phyloP scores from a whole-genome alignment of 2,113 vertebrate species.

The Sisor rabdophorus region DNA sequence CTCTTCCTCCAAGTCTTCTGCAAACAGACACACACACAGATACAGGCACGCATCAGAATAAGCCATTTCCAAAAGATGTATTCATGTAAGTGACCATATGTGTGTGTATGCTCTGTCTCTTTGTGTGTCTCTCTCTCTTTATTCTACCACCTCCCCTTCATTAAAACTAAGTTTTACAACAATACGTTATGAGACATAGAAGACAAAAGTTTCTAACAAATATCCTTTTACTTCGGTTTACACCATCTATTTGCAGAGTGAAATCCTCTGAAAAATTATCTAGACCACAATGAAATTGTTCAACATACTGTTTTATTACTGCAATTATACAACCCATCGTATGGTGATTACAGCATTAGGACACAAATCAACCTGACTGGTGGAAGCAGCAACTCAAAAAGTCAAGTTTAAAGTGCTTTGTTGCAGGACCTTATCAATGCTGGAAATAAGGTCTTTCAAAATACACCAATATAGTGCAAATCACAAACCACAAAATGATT shows the following conservation, averaged over 20 bases:
- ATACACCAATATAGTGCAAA: background rate
- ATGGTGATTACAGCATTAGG: background rate
- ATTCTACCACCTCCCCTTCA: no score
- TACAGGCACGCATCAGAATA: background rate
- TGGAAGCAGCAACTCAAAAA: background rate
- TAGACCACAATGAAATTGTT: background rate
- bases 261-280: slow-evolving; percentile 1
- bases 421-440: background rate
- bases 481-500: background rate
- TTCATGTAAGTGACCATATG: background rate
- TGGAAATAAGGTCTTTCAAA: background rate
- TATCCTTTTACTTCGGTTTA: background rate
- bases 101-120: no score
- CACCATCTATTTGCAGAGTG: background rate
- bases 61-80: background rate
- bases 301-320: slow-evolving; percentile 2
- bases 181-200: background rate
- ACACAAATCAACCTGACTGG: slow-evolving; percentile 16
- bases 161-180: background rate
- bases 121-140: no score
- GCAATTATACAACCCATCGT: background rate
- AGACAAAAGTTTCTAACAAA: background rate
- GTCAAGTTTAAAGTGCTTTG: background rate
- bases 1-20: slow-evolving; percentile 97
- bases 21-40: slow-evolving; percentile 45